Conservation (phyloP, 1,140 invertebrate species). For the Megalopta genalis region DNA sequence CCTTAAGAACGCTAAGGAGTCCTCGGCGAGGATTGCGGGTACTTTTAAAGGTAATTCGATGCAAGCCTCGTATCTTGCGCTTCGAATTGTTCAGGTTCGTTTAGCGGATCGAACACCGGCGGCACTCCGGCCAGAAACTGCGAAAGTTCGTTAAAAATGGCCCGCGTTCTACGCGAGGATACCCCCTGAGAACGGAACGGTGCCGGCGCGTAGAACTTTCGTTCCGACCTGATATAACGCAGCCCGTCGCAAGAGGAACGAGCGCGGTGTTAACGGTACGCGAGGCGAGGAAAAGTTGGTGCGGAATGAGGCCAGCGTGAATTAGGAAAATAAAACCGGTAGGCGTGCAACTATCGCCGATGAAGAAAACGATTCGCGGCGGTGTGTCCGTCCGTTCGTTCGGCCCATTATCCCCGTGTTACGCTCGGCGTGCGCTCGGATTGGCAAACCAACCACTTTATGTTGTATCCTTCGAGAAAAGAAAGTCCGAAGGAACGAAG, state of each 20-base stretch:
- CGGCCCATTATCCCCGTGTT: constrained; percentile 37
- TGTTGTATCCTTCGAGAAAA: neutral
- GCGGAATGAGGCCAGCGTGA: constrained; percentile 34
- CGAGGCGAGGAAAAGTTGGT: constrained; percentile 18
- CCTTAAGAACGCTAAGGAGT: too few species aligned
- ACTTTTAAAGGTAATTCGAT: too few species aligned
- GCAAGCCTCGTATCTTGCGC: too few species aligned
- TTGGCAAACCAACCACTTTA: constrained; percentile 11
- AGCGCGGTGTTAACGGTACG: constrained; percentile 41
- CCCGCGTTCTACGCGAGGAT: too few species aligned
- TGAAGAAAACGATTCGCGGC: constrained; percentile 1
- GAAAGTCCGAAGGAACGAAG: constrained; percentile 15
- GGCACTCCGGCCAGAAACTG: too few species aligned
- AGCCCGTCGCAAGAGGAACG: neutral
- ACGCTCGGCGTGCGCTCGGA: constrained; percentile 24
- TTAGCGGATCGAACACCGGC: too few species aligned
- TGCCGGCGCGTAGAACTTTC: constrained; percentile 17
- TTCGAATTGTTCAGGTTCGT: too few species aligned
- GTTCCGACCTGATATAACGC: constrained; percentile 13
- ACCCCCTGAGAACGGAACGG: too few species aligned
- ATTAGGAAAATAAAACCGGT: constrained; percentile 40
- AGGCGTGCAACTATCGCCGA: constrained; percentile 18
- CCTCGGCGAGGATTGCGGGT: too few species aligned
- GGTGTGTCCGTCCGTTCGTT: neutral
- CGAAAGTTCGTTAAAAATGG: too few species aligned